Percentiles rank a stretch among this genome's conserved stretches.
phyloP scores from a whole-genome alignment of 1,140 invertebrate species.

The Drosophila chauvacae region DNA sequence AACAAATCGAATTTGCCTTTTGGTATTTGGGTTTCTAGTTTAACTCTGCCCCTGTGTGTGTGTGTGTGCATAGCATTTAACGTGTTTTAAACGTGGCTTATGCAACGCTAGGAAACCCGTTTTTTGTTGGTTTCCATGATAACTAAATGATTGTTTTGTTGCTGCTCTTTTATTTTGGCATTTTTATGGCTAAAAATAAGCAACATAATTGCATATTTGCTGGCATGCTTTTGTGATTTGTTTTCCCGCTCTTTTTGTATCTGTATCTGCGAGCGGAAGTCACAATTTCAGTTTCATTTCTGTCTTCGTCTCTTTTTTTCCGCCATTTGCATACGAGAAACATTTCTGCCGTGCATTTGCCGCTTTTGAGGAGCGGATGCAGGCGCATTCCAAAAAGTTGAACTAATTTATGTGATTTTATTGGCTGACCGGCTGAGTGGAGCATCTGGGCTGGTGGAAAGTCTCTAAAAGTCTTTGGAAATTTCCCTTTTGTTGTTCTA shows the following conservation, averaged over 20 bases:
- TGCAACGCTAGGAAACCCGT: constrained; percentile 42
- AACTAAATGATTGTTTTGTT: constrained; percentile 34
- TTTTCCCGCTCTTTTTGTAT: constrained; percentile 17
- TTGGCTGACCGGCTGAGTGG: constrained; percentile 21
- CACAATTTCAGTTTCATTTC: constrained; percentile 62
- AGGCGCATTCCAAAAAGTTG: constrained; percentile 50
- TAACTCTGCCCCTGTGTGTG: constrained; percentile 22
- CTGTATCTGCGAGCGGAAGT: constrained; percentile 57
- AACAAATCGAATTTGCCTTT: constrained; percentile 54
- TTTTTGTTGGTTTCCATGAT: constrained; percentile 44
- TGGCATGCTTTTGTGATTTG: constrained; percentile 36
- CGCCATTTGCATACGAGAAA: constrained; percentile 36
- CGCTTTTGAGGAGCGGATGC: constrained; percentile 53
- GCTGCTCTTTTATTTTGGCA: constrained; percentile 39
- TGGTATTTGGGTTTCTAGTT: constrained; percentile 74
- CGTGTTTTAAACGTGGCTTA: constrained; percentile 56
- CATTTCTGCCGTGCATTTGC: constrained; percentile 30
- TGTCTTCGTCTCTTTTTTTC: constrained; percentile 40
- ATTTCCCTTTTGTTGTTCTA: constrained; percentile 25
- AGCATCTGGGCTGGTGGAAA: constrained; percentile 44
- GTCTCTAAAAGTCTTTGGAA: constrained; percentile 35
- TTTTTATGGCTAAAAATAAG: constrained; percentile 70
- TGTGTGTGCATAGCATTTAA: constrained; percentile 35
- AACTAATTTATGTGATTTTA: constrained; percentile 64
- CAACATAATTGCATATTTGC: constrained; percentile 64